Percentiles rank a stretch among this genome's conserved stretches.
These are phyloP conservation scores for Operophtera brumata DNA, from an alignment of 2,888 invertebrate genomes.

Conservation along the genomic window DNA sequence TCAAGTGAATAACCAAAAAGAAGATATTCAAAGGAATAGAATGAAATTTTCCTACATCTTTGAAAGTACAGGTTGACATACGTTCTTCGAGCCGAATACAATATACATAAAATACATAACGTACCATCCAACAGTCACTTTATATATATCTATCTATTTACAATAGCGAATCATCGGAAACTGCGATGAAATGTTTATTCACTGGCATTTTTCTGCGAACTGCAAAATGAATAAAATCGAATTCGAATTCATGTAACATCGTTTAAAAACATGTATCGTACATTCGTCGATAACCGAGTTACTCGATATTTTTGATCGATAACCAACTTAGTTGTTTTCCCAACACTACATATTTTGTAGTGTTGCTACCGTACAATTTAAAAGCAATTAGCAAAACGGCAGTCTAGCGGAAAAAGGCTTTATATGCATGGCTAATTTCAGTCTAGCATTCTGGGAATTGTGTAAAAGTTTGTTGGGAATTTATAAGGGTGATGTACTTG, in stretches of 20 bases:
- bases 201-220: no score
- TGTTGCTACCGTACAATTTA: conserved; percentile 33
- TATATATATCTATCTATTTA: no score
- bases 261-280: conserved; percentile 4
- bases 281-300: conserved; percentile 2
- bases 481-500: not conserved
- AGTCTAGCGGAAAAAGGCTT: conserved; percentile 38
- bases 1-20: no score
- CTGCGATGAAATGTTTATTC: no score
- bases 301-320: conserved; percentile 4
- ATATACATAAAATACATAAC: no score
- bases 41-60: no score
- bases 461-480: not conserved
- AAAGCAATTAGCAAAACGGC: conserved; percentile 47
- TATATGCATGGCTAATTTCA: conserved; percentile 36
- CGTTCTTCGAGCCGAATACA: no score
- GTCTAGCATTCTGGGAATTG: conserved; percentile 14
- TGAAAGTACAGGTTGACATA: no score
- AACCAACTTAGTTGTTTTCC: conserved; percentile 10
- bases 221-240: not conserved
- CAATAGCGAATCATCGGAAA: no score
- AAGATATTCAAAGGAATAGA: no score
- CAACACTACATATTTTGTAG: conserved; percentile 18
- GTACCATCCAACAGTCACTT: no score
- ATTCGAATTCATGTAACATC: not conserved